Base-by-base conservation (phyloP, 2,113 vertebrate genomes). In the Anhinga anhinga region DNA sequence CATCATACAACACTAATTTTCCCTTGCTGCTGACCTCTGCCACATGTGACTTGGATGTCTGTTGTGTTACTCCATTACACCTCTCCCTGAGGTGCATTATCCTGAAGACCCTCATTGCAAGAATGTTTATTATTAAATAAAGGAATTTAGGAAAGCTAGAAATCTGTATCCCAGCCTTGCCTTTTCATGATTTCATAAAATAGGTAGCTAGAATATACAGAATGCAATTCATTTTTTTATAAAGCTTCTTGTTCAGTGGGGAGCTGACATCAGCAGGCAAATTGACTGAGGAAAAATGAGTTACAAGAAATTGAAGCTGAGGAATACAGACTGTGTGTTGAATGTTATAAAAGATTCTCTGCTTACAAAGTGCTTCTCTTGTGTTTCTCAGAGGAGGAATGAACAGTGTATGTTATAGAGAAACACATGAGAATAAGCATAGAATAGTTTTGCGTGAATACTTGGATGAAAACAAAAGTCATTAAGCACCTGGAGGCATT, bases 251-350 rank as follows among this genome's bases (percentile, higher is more conserved):
- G 70, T 92, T 96, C 83, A 77, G 76, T 62, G 55, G 69, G 83
- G 88, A 95, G 73, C 91, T 95, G 88, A 91, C 85, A 88, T 7
- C 69, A 92, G 82, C 79, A 95, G 56, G 76, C 83, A 94, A 96
- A 95, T 63, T 82, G 74, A 84, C 85, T 72, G 88, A 93, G 73
- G 81, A 62, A 82, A 96, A 96, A 89, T n/a, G 58, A 91, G 69
- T 89, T 97, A 71, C 3, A 18, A 93, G 52, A 93, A 93, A 93
- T 63, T 72, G 90, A 92, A 89, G 70, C 73, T 76, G 50, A 78
- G 70, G 73, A 90, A 53, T 70, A 80, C 50, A 55, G 86, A 70
- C 86, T 87, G 26, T 62, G 32, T 86, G 77, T 84, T 93, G 82
- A 73, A 71, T 82, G 63, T 59, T 63, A 18, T 47, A 77, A 78